Base-by-base conservation (phyloP, 2,113 vertebrate species). In the Albula glossodonta region DNA sequence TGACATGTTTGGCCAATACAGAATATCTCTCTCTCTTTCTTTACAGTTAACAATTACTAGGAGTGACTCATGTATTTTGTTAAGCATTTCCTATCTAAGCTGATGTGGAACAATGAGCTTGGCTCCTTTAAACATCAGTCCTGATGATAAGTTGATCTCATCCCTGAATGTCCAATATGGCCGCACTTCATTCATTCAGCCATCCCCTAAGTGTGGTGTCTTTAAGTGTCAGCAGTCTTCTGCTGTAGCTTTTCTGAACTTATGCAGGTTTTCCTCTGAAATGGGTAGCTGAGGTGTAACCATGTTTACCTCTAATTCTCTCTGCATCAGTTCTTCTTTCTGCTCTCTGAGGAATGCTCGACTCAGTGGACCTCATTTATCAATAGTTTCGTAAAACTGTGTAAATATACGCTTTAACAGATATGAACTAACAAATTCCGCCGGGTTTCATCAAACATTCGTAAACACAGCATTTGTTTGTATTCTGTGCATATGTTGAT, bases 321-420 rank as follows among this genome's bases (percentile, higher is more conserved):
- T n/a, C n/a, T n/a, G n/a, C n/a, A n/a, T n/a, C n/a, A n/a, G 22
- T 70, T n/a, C n/a, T 70, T 70, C 63, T 70, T 70, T 70, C 15
- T 70, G 63, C 63, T 70, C 63, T 53, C 19, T 11, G 1, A 86
- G 51, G 31, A 83, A 83, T 13, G 81, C 86, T 22, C 63, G 13
- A 7, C 82, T 81, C 22, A 86, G 49, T 9, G 80, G n/a, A n/a
- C n/a, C n/a, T n/a, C n/a, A n/a, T n/a, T n/a, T n/a, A n/a, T n/a
- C n/a, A n/a, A n/a, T n/a, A n/a, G n/a, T n/a, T n/a, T n/a, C n/a
- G n/a, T n/a, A n/a, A n/a, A n/a, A n/a, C n/a, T n/a, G n/a, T n/a
- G n/a, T n/a, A n/a, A n/a, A n/a, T n/a, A n/a, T n/a, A n/a, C n/a
- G n/a, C n/a, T n/a, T n/a, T n/a, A n/a, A n/a, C n/a, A n/a, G n/a